Base-by-base conservation (phyloP, 2,888 invertebrate genomes). In the Drosophila anomalata region DNA sequence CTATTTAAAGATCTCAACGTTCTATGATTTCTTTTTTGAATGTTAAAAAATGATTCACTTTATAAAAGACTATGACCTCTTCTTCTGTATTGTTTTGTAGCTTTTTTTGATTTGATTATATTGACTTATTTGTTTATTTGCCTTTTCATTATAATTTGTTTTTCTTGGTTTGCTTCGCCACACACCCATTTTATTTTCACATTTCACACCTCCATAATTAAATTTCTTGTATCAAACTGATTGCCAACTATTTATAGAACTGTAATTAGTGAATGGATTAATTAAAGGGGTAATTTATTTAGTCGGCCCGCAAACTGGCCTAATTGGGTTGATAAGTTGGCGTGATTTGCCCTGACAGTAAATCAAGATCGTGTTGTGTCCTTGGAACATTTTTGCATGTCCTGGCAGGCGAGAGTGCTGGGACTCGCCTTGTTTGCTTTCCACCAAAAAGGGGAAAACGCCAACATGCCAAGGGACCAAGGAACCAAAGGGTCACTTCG, bases 121-220 rank as follows among this genome's bases (percentile, higher is more conserved):
- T 36, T 36, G 36, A 12, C 33, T 12, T 36, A 36, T 36, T 48
- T 83, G 81, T 83, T 82, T 86, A 76, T 86, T 86, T 75, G 67
- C 29, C 24, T 71, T 69, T 76, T 67, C 47, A 20, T 56, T 63
- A 71, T 69, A 57, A 69, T 71, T 73, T 52, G 56, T 75, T 86
- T 58, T 73, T 22, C 29, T 20, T 20, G 39, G 31, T 20, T 20
- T 46, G 48, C 11, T 24, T 46, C 33, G 24, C 22, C 44, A 50
- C 61, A 33, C 50, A 47, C 29, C 29, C 52, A 55, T 58, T 71
- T 44, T 41, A 36, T 56, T 56, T 55, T 46, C 52, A 58, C 76
- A 71, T 56, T 55, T 46, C 52, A 58, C 76, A 73, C 73, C 71
- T 57, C 69, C 52, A 68, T 52, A 61, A 76, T 75, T 74, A 57